Conservation (phyloP, 2,113 vertebrate species). For the Apistogramma diplotaenia region DNA sequence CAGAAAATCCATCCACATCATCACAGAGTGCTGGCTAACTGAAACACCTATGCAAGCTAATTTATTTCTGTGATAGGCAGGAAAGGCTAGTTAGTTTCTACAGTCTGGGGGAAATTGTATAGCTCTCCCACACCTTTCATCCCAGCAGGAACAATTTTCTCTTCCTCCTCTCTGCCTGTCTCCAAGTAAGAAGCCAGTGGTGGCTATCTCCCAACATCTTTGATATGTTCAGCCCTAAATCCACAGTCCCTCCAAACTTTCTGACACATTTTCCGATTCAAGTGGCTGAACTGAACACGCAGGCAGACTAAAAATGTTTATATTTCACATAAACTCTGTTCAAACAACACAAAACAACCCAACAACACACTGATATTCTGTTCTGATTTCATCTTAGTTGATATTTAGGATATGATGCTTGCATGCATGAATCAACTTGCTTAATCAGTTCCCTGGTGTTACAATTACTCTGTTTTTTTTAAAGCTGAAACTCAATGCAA, state of each 20-base stretch:
- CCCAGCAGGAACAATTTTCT: constrained; percentile 1
- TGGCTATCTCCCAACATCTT: background rate
- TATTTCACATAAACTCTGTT: no score
- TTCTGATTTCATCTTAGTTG: background rate
- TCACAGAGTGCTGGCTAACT: background rate
- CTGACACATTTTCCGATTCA: background rate
- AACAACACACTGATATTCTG: background rate
- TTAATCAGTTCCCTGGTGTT: background rate
- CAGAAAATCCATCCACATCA: background rate
- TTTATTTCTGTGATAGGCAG: constrained; percentile 9
- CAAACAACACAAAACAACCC: background rate
- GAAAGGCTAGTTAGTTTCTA: background rate
- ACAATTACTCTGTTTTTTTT: background rate
- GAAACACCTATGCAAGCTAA: background rate
- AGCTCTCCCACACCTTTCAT: background rate
- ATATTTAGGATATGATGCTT: background rate
- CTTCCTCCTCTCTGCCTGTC: background rate
- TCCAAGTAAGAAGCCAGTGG: constrained; percentile 7
- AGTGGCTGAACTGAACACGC: background rate
- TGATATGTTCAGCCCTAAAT: background rate
- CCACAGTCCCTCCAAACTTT: background rate
- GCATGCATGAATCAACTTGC: background rate
- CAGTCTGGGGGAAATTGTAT: background rate
- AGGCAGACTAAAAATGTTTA: background rate
- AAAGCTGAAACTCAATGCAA: background rate